These are phyloP conservation scores for Rhinoraja longicauda DNA, from an alignment of 2,797 vertebrate genomes.

Conservation along the genomic window DNA sequence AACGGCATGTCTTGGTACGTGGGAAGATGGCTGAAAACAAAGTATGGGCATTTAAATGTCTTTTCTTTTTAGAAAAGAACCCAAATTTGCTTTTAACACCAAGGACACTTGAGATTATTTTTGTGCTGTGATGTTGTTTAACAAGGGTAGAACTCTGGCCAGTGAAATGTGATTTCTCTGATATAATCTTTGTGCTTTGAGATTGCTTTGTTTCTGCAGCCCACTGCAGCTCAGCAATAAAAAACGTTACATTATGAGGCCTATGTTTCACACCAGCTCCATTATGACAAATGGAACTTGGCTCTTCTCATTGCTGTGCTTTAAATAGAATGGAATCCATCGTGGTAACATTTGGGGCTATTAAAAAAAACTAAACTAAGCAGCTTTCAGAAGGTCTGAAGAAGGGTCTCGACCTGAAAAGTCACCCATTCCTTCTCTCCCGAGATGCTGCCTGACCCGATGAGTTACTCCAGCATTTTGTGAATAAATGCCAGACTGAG, in stretches of 20 bases:
- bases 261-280: background rate
- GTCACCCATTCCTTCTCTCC: too few species aligned
- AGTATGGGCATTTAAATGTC: background rate
- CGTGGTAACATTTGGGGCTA: background rate
- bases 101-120: conserved; percentile 1
- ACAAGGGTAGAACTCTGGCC: background rate
- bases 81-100: background rate
- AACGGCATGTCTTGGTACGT: background rate
- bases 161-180: background rate
- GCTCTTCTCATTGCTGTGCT: too few species aligned
- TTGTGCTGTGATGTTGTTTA: background rate
- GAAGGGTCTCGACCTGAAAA: too few species aligned
- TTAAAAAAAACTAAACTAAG: too few species aligned
- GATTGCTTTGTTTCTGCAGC: background rate
- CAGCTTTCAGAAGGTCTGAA: too few species aligned
- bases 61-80: background rate
- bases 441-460: too few species aligned
- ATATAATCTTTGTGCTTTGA: background rate
- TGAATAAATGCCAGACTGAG: background rate
- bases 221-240: background rate
- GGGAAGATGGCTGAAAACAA: background rate
- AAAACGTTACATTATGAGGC: background rate
- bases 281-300: background rate
- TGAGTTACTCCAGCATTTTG: too few species aligned
- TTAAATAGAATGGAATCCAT: background rate